These are phyloP conservation scores for Taeniopygia guttata DNA, from an alignment of 2,797 vertebrate genomes.

Conservation along the genomic window DNA sequence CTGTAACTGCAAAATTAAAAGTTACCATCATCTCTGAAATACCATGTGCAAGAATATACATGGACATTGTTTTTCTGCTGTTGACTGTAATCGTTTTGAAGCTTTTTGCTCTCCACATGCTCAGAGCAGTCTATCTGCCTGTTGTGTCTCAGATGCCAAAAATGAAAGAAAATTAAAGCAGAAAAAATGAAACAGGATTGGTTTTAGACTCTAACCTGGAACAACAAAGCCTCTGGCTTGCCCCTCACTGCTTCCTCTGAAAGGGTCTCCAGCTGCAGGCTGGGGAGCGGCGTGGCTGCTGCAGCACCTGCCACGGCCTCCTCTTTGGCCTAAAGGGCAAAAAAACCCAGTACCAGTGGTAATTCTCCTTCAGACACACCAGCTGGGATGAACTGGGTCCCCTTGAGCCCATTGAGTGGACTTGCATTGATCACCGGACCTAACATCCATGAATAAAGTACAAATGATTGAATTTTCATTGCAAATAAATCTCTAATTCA, in stretches of 20 bases:
- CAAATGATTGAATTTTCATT: conserved; percentile 95
- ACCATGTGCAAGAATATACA: not conserved
- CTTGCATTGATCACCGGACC: conserved; percentile 90
- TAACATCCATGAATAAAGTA: conserved; percentile 99
- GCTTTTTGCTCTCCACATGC: conserved; percentile 68
- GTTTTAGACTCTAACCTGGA: conserved; percentile 79
- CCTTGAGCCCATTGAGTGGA: conserved; percentile 91
- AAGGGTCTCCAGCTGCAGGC: conserved; percentile 79
- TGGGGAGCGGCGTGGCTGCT: conserved; percentile 79
- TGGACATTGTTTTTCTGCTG: conserved; percentile 26
- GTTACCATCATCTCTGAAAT: not conserved
- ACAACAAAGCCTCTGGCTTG: conserved; percentile 74
- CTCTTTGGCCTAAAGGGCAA: conserved; percentile 93
- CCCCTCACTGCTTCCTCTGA: conserved; percentile 70
- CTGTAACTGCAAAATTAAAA: not conserved
- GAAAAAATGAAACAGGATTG: conserved; percentile 31
- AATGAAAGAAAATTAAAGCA: conserved; percentile 16
- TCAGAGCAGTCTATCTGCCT: conserved; percentile 34
- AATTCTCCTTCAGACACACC: conserved; percentile 98
- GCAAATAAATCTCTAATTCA: conserved; percentile 96
- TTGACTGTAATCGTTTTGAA: conserved; percentile 40
- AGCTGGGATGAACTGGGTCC: conserved; percentile 94
- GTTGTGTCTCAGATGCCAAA: conserved; percentile 11
- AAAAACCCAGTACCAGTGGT: conserved; percentile 91
- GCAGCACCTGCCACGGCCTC: conserved; percentile 65